A percentile compares a stretch with the other conserved stretches of the same genome.
phyloP scores from a whole-genome alignment of 2,888 invertebrate genomes.

The Drosophila engyochracea region DNA sequence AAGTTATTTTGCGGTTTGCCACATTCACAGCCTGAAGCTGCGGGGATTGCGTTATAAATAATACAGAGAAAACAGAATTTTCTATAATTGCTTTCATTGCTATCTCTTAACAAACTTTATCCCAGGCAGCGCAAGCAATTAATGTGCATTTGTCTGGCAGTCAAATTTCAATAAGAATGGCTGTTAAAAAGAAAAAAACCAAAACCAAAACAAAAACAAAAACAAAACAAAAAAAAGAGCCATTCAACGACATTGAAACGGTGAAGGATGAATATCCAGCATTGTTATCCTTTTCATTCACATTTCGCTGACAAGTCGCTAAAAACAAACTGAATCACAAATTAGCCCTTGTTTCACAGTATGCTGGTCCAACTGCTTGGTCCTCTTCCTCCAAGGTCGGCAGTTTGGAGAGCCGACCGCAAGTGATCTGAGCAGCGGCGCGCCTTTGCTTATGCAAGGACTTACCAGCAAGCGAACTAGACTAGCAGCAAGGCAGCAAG shows the following conservation, averaged over 20 bases:
- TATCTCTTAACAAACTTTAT: slow-evolving; percentile 4
- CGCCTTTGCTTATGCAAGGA: slow-evolving; percentile 49
- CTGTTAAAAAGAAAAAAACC: slow-evolving; percentile 9
- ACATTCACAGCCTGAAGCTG: not conserved
- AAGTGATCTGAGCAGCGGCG: slow-evolving; percentile 30
- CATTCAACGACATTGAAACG: not conserved
- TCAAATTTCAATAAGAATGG: slow-evolving; percentile 38
- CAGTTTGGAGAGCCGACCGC: slow-evolving; percentile 22
- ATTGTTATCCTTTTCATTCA: slow-evolving; percentile 1
- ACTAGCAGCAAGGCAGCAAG: slow-evolving; percentile 4
- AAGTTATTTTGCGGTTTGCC: slow-evolving; percentile 13
- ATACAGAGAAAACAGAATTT: slow-evolving; percentile 1
- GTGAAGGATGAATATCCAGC: slow-evolving; percentile 10
- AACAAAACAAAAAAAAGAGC: slow-evolving; percentile 1
- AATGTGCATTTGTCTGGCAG: slow-evolving; percentile 53
- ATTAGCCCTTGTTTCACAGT: slow-evolving; percentile 14
- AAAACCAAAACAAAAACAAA: not conserved
- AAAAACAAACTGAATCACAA: slow-evolving; percentile 19
- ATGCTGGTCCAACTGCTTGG: not conserved
- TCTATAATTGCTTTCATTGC: slow-evolving; percentile 12
- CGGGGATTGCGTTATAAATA: slow-evolving; percentile 1
- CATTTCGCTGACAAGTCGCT: slow-evolving; percentile 4
- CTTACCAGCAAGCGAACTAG: slow-evolving; percentile 36
- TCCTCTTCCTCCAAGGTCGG: not conserved
- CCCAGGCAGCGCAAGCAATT: slow-evolving; percentile 35